These are phyloP conservation scores for Cardiocondyla obscurior DNA, from an alignment of 1,140 invertebrate species.

Conservation along the genomic window DNA sequence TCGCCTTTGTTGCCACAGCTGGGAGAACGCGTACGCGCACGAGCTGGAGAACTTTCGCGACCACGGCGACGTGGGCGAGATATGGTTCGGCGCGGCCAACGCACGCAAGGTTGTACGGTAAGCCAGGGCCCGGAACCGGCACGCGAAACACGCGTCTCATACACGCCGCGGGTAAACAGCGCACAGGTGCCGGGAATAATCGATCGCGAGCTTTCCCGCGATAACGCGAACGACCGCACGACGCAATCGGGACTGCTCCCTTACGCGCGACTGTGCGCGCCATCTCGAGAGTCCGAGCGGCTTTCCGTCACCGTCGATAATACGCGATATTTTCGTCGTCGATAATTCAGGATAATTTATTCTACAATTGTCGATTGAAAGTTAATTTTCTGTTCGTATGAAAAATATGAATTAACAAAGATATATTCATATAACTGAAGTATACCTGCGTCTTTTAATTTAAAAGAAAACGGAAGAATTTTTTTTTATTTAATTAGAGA, in stretches of 20 bases:
- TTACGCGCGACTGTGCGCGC: neutral
- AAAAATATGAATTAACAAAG: too few species aligned
- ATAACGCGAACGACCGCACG: conserved; percentile 25
- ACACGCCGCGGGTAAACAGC: neutral
- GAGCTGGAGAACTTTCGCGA: conserved; percentile 93
- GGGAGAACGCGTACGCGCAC: conserved; percentile 91
- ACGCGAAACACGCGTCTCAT: conserved; percentile 22
- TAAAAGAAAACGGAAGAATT: too few species aligned
- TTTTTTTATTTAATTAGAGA: too few species aligned
- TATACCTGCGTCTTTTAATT: too few species aligned
- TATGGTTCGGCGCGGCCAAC: conserved; percentile 96
- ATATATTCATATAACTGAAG: too few species aligned
- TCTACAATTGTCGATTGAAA: neutral
- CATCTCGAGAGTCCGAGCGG: conserved; percentile 2
- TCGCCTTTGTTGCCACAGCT: conserved; percentile 84
- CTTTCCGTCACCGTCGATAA: neutral
- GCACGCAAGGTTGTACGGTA: conserved; percentile 89
- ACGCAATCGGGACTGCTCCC: neutral
- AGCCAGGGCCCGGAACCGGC: conserved; percentile 41
- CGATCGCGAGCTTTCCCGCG: conserved; percentile 42
- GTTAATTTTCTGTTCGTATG: too few species aligned
- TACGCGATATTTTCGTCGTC: neutral
- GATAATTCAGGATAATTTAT: too few species aligned
- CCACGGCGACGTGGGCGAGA: conserved; percentile 94
- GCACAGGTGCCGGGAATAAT: conserved; percentile 1